These are phyloP conservation scores for Sinosuthora webbiana DNA, from an alignment of 2,113 vertebrate species.

Conservation along the genomic window DNA sequence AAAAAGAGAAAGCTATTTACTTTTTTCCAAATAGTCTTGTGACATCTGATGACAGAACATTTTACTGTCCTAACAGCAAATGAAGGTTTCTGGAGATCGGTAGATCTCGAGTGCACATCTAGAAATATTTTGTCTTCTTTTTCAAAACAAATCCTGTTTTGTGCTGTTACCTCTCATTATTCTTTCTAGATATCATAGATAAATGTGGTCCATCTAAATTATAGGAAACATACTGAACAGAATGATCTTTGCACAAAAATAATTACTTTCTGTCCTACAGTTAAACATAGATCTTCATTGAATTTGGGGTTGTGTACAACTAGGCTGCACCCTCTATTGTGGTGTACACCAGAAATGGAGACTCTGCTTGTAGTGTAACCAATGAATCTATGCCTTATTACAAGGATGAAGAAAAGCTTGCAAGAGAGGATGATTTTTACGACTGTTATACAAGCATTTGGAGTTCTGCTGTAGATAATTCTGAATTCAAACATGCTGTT, in stretches of 20 bases:
- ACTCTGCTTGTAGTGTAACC: neutral
- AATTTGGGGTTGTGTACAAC: neutral
- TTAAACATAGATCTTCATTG: neutral
- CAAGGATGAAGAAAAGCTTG: neutral
- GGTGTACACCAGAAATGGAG: neutral
- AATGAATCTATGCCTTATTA: neutral
- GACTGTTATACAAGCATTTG: neutral
- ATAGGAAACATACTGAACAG: neutral
- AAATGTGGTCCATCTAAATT: neutral
- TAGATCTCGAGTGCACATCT: neutral
- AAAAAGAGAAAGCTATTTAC: neutral
- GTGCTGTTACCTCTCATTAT: neutral
- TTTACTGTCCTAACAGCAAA: neutral
- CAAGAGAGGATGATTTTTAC: neutral
- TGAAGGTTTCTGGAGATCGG: neutral
- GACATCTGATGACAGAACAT: neutral
- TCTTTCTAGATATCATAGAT: neutral
- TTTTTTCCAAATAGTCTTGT: neutral
- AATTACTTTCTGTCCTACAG: neutral
- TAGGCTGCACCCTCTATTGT: neutral
- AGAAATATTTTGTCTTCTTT: neutral
- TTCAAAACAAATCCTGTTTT: neutral
- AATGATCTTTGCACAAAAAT: neutral
- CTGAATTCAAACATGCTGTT: neutral
- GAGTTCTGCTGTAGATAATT: neutral